Percentiles rank a stretch among this genome's conserved stretches.
phyloP scores from a whole-genome alignment of 2,888 invertebrate genomes.

The Cryptocephalus moraei region DNA sequence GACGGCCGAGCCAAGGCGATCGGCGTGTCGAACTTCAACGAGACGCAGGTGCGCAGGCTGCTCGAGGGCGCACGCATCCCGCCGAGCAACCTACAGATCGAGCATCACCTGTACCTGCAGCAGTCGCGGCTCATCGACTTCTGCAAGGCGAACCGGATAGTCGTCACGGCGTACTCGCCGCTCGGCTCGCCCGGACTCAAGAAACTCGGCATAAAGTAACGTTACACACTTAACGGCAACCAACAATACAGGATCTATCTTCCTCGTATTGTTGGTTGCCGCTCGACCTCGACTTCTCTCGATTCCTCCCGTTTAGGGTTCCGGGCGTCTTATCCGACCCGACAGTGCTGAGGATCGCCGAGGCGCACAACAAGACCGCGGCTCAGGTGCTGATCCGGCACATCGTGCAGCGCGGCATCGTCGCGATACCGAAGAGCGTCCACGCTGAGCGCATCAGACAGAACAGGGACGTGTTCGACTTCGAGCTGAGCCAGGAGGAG shows the following conservation, averaged over 20 bases:
- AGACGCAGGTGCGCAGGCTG: slow-evolving; percentile 58
- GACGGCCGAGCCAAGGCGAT: slow-evolving; percentile 64
- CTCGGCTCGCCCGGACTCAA: slow-evolving; percentile 61
- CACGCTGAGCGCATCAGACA: slow-evolving; percentile 59
- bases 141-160: slow-evolving; percentile 53
- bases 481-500: slow-evolving; percentile 26
- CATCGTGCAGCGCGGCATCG: slow-evolving; percentile 58
- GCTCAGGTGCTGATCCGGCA: slow-evolving; percentile 68
- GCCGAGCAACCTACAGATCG: slow-evolving; percentile 59
- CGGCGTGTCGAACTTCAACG: slow-evolving; percentile 78
- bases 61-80: slow-evolving; percentile 47
- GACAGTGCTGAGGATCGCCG: slow-evolving; percentile 39
- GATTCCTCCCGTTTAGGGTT: no score
- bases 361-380: slow-evolving; percentile 53
- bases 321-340: slow-evolving; percentile 58
- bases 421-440: slow-evolving; percentile 77
- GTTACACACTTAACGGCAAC: no score
- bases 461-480: slow-evolving; percentile 69
- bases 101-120: slow-evolving; percentile 70
- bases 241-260: no score
- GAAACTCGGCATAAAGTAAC: background rate
- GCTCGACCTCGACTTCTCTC: no score
- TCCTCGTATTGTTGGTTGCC: no score
- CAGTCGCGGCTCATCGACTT: slow-evolving; percentile 53
- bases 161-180: slow-evolving; percentile 69